A percentile compares a stretch with the other conserved stretches of the same genome.
Conservation (phyloP, 2,888 invertebrate genomes). For the Blera fallax region DNA sequence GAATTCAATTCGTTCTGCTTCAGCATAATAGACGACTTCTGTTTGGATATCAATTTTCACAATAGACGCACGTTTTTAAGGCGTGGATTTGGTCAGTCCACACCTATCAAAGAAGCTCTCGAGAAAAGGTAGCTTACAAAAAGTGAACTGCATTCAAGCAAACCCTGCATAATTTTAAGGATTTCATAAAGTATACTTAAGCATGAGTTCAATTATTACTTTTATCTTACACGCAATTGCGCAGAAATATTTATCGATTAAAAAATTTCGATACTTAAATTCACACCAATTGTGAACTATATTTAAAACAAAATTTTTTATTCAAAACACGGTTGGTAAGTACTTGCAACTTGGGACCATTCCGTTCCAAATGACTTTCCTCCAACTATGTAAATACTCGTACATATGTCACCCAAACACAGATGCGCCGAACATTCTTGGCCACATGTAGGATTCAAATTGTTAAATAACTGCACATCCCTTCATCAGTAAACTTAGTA, state of each 20-base stretch:
- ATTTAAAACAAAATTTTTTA: not conserved
- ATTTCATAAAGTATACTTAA: too few relatives aligned
- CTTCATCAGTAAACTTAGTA: conserved; percentile 6
- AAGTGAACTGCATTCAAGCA: too few relatives aligned
- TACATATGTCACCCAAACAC: not conserved
- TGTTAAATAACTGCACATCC: conserved; percentile 3
- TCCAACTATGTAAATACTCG: too few relatives aligned
- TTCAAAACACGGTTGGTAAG: conserved; percentile 28
- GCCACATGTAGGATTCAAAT: not conserved
- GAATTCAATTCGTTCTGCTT: too few relatives aligned
- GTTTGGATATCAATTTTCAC: too few relatives aligned
- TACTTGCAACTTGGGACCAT: conserved; percentile 13
- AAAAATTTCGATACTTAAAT: not conserved
- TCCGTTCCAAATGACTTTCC: not conserved
- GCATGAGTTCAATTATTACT: not conserved
- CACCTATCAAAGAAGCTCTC: too few relatives aligned
- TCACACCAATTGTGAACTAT: not conserved
- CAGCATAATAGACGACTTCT: too few relatives aligned
- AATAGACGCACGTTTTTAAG: too few relatives aligned
- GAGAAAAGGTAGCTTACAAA: too few relatives aligned
- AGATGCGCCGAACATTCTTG: not conserved
- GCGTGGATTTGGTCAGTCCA: too few relatives aligned
- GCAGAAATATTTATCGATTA: not conserved
- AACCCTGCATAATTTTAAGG: too few relatives aligned
- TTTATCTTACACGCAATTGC: not conserved